These are phyloP conservation scores for Microtus oregoni DNA, from an alignment of 2,113 vertebrate species.

Conservation along the genomic window DNA sequence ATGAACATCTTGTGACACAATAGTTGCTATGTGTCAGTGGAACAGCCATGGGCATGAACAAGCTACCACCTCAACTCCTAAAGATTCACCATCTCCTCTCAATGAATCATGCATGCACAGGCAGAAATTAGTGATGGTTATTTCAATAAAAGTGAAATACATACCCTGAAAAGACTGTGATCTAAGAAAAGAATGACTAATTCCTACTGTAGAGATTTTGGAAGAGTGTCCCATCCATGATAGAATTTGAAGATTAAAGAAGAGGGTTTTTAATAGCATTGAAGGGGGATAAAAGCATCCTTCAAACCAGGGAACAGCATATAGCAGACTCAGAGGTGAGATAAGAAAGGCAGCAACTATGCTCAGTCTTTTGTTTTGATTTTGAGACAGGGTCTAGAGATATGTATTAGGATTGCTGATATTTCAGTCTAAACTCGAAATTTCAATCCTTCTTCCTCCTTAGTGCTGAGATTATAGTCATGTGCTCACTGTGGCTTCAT, in stretches of 20 bases:
- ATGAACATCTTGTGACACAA: not conserved
- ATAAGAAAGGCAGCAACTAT: not conserved
- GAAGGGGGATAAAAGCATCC: not conserved
- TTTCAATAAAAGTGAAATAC: not conserved
- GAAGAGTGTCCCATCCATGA: not conserved
- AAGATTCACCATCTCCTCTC: not conserved
- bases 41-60: not conserved
- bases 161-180: not conserved
- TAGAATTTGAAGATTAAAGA: not conserved
- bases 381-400: not conserved
- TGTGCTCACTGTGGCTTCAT: not conserved
- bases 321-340: not conserved
- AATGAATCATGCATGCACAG: not conserved
- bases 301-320: not conserved
- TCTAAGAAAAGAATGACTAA: constrained; percentile 15
- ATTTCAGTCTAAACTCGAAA: not conserved
- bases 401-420: not conserved
- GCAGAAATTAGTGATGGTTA: not conserved
- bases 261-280: not conserved
- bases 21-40: not conserved
- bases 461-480: not conserved
- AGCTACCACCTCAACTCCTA: not conserved
- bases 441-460: not conserved
- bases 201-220: not conserved
- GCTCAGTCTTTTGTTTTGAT: not conserved